A percentile compares a stretch with the other conserved stretches of the same genome.
phyloP scores from a whole-genome alignment of 2,113 vertebrate genomes.

The Ochotona curzoniae region DNA sequence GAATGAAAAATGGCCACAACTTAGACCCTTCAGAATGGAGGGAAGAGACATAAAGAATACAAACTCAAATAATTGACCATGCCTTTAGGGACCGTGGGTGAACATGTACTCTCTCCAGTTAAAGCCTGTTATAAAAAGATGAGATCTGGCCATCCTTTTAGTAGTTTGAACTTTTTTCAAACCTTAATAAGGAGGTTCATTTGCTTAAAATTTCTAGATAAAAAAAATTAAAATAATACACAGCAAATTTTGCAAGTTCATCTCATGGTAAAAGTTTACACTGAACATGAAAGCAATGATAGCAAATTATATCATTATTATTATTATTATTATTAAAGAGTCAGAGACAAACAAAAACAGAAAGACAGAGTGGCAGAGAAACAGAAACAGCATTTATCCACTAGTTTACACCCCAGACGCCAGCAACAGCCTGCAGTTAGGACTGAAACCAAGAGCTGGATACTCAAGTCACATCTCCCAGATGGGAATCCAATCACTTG shows the following conservation, averaged over 20 bases:
- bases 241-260: not conserved
- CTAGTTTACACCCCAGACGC: too few species aligned
- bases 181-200: not conserved
- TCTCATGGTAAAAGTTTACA: not conserved
- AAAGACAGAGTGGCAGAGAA: too few species aligned
- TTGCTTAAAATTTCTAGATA: slow-evolving; percentile 34
- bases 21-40: not conserved
- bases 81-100: not conserved
- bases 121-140: not conserved
- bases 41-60: not conserved
- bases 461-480: too few species aligned
- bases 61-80: not conserved
- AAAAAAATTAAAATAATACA: slow-evolving; percentile 41
- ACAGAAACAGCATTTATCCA: too few species aligned
- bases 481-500: too few species aligned
- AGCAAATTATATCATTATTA: too few species aligned
- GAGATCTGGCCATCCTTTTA: not conserved
- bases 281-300: not conserved
- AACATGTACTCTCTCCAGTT: not conserved
- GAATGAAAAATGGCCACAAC: not conserved
- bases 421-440: too few species aligned
- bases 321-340: too few species aligned
- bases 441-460: too few species aligned
- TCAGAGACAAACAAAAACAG: too few species aligned
- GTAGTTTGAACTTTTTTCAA: not conserved